Conservation (phyloP, 2,113 vertebrate species). For the Scartelaos histophorus region DNA sequence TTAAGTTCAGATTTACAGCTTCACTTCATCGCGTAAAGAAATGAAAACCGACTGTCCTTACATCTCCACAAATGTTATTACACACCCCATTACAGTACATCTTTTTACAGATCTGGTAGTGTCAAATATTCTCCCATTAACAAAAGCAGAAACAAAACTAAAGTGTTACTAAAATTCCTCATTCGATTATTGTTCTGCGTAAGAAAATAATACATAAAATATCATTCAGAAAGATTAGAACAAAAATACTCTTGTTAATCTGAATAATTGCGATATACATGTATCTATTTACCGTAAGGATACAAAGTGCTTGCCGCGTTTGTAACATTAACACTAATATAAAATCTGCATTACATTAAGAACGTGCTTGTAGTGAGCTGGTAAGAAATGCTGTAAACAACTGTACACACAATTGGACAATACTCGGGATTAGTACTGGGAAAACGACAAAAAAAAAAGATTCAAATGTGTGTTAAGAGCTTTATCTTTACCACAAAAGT, state of each 20-base stretch:
- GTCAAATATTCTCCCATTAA: constrained; percentile 52
- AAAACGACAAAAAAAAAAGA: not conserved
- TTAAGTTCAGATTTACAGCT: constrained; percentile 26
- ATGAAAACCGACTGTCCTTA: constrained; percentile 40
- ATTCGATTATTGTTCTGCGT: constrained; percentile 45
- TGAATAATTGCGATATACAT: constrained; percentile 43
- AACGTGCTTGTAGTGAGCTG: constrained; percentile 33
- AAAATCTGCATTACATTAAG: constrained; percentile 35
- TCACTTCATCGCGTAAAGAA: constrained; percentile 28
- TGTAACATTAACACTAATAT: constrained; percentile 48
- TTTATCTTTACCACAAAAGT: not conserved
- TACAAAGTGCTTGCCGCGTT: constrained; percentile 70
- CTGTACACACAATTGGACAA: constrained; percentile 37
- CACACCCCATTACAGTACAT: constrained; percentile 63
- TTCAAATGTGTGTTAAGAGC: not conserved
- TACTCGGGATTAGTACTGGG: constrained; percentile 8
- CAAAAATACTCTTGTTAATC: constrained; percentile 47
- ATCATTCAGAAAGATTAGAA: constrained; percentile 40
- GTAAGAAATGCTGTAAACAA: constrained; percentile 51
- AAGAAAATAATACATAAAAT: constrained; percentile 39
- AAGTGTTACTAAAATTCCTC: constrained; percentile 48
- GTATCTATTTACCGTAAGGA: constrained; percentile 27
- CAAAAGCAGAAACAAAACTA: constrained; percentile 35
- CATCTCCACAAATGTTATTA: constrained; percentile 47
- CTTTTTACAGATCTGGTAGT: constrained; percentile 58